phyloP scores from a whole-genome alignment of 2,113 vertebrate genomes.

The Ardeotis arabs region DNA sequence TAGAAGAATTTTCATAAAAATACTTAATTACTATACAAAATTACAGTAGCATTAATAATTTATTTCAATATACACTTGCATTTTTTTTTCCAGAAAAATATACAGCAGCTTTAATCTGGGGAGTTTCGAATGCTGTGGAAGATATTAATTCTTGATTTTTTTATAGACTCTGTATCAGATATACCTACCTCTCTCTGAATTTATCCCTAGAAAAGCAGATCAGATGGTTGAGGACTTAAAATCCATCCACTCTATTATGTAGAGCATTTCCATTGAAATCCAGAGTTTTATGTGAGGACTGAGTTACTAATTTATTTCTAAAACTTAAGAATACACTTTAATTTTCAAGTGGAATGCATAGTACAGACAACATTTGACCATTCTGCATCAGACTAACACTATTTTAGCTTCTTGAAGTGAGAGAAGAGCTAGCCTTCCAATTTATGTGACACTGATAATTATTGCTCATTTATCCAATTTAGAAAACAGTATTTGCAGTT shows the following conservation, averaged over 20 bases:
- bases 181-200: neutral
- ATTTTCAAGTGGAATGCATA: neutral
- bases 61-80: neutral
- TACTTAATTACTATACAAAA: neutral
- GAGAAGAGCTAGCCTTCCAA: neutral
- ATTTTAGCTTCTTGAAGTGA: neutral
- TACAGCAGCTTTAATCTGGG: neutral
- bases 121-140: neutral
- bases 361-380: neutral
- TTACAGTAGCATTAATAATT: neutral
- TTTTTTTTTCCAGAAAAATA: neutral
- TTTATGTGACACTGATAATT: neutral
- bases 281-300: neutral
- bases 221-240: neutral
- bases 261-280: neutral
- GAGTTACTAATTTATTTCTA: neutral
- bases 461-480: neutral
- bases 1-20: neutral
- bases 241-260: neutral
- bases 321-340: neutral
- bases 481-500: neutral
- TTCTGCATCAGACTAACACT: neutral
- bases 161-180: neutral
- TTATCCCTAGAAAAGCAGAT: neutral
- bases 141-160: neutral